Conservation (phyloP, 92 coral and sea anemone genomes). For the Actinostola sp. region DNA sequence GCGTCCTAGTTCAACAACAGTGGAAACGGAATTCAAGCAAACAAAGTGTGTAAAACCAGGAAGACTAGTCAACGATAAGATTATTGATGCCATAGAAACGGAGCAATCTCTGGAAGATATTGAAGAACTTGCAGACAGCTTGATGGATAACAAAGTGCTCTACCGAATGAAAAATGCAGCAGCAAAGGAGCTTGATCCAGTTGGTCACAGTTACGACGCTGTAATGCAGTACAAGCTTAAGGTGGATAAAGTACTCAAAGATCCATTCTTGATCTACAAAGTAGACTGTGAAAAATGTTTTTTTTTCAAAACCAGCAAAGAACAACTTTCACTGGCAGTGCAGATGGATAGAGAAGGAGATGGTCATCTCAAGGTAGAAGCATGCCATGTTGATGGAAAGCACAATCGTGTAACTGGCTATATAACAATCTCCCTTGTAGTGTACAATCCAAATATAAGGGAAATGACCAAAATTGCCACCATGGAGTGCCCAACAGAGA, state of each 20-base stretch:
- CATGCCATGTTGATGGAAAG: slow-evolving; percentile 63
- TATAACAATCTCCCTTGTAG: slow-evolving; percentile 58
- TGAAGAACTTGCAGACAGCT: slow-evolving; percentile 63
- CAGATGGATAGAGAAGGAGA: slow-evolving; percentile 59
- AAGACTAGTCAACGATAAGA: slow-evolving; percentile 45
- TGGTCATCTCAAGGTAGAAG: slow-evolving; percentile 51
- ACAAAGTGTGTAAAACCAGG: slow-evolving; percentile 54
- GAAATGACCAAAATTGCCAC: slow-evolving; percentile 59
- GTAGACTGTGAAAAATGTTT: slow-evolving; percentile 54
- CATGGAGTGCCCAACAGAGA: slow-evolving; percentile 46
- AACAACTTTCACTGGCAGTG: slow-evolving; percentile 52
- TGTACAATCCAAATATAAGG: slow-evolving; percentile 50
- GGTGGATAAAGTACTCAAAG: slow-evolving; percentile 51
- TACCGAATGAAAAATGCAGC: slow-evolving; percentile 33
- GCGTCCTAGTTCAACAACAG: slow-evolving; percentile 15
- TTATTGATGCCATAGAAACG: slow-evolving; percentile 58
- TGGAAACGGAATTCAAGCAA: slow-evolving; percentile 22
- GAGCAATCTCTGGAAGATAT: slow-evolving; percentile 54
- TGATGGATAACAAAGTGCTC: slow-evolving; percentile 38
- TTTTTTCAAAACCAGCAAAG: slow-evolving; percentile 63
- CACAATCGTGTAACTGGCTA: slow-evolving; percentile 64
- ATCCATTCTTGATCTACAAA: slow-evolving; percentile 51
- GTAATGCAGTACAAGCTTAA: slow-evolving; percentile 61
- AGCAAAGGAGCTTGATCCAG: slow-evolving; percentile 52
- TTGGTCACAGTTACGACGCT: slow-evolving; percentile 71